These are phyloP conservation scores for Brachypteracias leptosomus DNA, from an alignment of 2,113 vertebrate genomes.

Conservation along the genomic window DNA sequence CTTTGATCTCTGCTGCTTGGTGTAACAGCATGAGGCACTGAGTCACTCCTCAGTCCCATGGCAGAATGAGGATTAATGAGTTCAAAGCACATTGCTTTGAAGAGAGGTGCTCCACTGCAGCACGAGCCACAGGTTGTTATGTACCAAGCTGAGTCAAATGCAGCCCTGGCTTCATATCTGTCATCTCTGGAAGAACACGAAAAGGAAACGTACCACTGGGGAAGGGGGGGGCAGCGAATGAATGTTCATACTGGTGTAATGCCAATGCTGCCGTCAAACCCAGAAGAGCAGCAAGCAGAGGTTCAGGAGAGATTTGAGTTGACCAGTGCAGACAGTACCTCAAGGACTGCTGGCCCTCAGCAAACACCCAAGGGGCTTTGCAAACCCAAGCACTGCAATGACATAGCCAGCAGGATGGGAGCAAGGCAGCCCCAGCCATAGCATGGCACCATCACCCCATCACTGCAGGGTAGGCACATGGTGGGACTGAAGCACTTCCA, in stretches of 20 bases:
- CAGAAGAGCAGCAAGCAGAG: neutral
- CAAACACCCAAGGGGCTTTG: neutral
- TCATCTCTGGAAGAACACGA: neutral
- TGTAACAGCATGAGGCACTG: neutral
- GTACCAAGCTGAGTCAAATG: neutral
- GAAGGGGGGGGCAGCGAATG: neutral
- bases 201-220: neutral
- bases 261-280: neutral
- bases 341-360: neutral
- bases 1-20: neutral
- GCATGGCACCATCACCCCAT: rapidly evolving
- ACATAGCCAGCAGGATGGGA: neutral
- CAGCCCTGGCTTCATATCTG: neutral
- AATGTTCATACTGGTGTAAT: rapidly evolving
- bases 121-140: neutral
- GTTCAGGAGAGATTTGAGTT: neutral
- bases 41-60: neutral
- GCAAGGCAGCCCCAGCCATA: neutral
- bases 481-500: neutral
- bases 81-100: neutral
- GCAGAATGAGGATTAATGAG: constrained; percentile 15
- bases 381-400: rapidly evolving
- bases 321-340: neutral
- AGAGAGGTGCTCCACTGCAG: neutral
- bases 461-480: rapidly evolving